These are phyloP conservation scores for Actinia equina DNA, from an alignment of 64 coral and sea anemone genomes.

Conservation along the genomic window DNA sequence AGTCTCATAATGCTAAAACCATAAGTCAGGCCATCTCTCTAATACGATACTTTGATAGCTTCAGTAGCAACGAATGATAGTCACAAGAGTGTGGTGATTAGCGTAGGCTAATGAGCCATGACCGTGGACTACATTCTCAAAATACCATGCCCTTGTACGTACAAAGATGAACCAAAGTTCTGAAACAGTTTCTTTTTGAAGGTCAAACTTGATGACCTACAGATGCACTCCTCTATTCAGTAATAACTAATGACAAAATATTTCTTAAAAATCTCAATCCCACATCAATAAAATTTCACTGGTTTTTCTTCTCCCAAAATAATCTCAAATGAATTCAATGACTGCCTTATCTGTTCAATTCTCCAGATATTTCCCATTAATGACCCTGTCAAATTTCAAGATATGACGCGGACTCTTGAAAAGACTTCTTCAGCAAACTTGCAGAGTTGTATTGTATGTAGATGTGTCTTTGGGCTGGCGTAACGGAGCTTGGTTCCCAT, in stretches of 20 bases:
- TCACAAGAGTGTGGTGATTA: neutral
- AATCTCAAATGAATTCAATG: neutral
- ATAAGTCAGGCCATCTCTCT: too few species aligned
- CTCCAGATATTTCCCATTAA: too few species aligned
- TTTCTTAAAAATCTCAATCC: neutral
- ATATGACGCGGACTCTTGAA: neutral
- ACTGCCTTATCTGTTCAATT: neutral
- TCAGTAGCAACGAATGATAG: too few species aligned
- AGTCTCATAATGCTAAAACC: too few species aligned
- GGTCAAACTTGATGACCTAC: neutral
- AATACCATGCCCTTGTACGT: constrained; percentile 14
- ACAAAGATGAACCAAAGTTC: neutral
- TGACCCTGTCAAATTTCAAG: neutral
- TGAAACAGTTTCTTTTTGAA: constrained; percentile 1
- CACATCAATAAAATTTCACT: neutral
- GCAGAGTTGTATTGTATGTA: neutral
- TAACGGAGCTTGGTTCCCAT: neutral
- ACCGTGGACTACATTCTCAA: neutral
- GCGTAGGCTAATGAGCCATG: neutral
- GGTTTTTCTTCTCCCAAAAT: neutral
- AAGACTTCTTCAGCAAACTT: neutral
- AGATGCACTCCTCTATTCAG: neutral
- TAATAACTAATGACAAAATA: neutral
- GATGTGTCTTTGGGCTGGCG: neutral
- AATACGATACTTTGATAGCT: too few species aligned